These are phyloP conservation scores for Eucriotettix oculatus DNA, from an alignment of 2,888 invertebrate species.

Conservation along the genomic window DNA sequence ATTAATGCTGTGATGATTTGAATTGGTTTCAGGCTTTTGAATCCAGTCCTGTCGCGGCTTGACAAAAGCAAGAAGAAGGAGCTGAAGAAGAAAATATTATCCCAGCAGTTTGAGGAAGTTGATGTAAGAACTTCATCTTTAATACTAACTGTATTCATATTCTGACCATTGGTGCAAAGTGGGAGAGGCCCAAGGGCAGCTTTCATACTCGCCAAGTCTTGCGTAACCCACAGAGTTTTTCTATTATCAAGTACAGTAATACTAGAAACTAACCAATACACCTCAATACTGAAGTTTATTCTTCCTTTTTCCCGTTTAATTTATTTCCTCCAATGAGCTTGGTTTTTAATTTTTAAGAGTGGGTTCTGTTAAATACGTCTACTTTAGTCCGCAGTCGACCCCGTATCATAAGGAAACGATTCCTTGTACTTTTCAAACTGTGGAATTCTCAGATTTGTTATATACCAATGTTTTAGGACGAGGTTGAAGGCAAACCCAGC, in stretches of 20 bases:
- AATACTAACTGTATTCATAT: no score
- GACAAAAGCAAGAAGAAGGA: constrained; percentile 49
- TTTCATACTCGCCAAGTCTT: no score
- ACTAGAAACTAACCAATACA: no score
- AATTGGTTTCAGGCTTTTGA: constrained; percentile 37
- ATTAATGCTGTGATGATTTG: no score
- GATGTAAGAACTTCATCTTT: constrained; percentile 24
- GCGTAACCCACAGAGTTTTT: no score
- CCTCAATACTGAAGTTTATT: background rate
- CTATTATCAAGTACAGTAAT: no score
- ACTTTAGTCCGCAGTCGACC: no score
- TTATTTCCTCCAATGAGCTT: background rate
- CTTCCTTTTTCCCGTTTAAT: background rate
- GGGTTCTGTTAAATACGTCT: no score
- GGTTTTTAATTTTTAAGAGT: background rate
- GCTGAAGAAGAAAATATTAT: constrained; percentile 34
- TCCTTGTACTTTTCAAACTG: constrained; percentile 1
- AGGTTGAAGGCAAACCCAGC: constrained; percentile 27
- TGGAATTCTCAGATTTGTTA: constrained; percentile 4
- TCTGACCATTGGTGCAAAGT: no score
- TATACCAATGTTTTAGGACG: constrained; percentile 18
- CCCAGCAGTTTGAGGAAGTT: constrained; percentile 24
- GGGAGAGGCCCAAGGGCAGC: no score
- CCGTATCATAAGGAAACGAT: background rate
- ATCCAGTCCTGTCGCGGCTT: constrained; percentile 72